Percentiles rank a stretch among this genome's conserved stretches.
Conservation (phyloP, 2,888 invertebrate species). For the Candidula unifasciata region DNA sequence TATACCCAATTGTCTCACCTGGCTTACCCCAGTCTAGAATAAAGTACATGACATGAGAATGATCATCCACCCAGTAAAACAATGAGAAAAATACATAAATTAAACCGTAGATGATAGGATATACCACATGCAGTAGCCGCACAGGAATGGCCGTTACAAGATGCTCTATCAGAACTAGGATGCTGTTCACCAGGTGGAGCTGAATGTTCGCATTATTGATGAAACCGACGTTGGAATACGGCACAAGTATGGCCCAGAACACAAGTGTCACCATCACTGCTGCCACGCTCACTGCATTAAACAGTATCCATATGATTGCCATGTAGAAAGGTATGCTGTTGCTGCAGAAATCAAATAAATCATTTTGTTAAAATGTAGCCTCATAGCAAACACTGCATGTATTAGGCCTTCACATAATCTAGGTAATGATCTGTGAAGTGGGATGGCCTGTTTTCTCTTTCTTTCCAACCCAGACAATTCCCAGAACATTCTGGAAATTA, state of each 20-base stretch:
- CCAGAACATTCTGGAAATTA: no score
- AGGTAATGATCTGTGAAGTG: no score
- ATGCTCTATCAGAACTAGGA: conserved; percentile 69
- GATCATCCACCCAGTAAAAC: conserved; percentile 70
- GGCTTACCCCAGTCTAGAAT: conserved; percentile 73
- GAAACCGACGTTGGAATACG: conserved; percentile 48
- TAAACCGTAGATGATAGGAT: conserved; percentile 64
- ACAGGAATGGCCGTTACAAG: conserved; percentile 66
- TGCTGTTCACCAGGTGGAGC: conserved; percentile 70
- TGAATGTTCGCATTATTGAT: conserved; percentile 62
- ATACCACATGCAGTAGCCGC: conserved; percentile 68
- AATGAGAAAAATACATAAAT: conserved; percentile 69
- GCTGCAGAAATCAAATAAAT: conserved; percentile 9
- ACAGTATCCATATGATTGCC: conserved; percentile 65
- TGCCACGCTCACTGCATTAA: conserved; percentile 59
- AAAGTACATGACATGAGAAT: conserved; percentile 70
- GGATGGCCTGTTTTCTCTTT: no score
- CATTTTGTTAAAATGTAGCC: neutral
- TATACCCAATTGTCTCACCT: conserved; percentile 60
- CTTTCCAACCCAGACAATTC: no score
- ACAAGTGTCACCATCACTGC: conserved; percentile 69
- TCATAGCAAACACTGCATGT: no score
- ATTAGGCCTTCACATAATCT: no score
- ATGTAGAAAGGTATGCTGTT: conserved; percentile 52
- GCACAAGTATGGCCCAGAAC: conserved; percentile 70